Evolutionary conservation across 2,888 invertebrate genomes (phyloP).

Genomic region (Tenthredo livida): DNA sequence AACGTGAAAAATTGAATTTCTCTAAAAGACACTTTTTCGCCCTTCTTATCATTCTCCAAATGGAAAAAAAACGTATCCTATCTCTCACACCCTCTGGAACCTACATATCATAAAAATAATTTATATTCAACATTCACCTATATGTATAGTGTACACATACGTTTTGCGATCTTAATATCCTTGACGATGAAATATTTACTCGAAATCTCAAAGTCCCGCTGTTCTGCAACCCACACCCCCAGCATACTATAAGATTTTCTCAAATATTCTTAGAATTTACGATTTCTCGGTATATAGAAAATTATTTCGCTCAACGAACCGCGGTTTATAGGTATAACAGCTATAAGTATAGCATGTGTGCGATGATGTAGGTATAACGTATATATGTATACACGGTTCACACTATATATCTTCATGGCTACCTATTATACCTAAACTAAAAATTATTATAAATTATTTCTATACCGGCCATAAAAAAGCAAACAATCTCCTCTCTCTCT

Average conservation of each 20-base stretch:
- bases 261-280: conserved; percentile 33
- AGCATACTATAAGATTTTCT: neutral
- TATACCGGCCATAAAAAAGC: neutral
- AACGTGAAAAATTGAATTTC: too few species aligned
- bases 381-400: too few species aligned
- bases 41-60: too few species aligned
- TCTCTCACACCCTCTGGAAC: too few species aligned
- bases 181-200: neutral
- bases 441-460: neutral
- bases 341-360: too few species aligned
- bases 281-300: conserved; percentile 18
- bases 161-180: neutral
- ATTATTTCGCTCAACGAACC: neutral
- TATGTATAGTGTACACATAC: too few species aligned
- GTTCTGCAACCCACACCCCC: neutral
- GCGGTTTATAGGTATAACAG: neutral
- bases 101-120: too few species aligned
- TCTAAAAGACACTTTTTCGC: too few species aligned
- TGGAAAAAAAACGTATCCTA: too few species aligned
- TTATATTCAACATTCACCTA: neutral
- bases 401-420: too few species aligned
- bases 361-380: too few species aligned
- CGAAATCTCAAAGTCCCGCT: neutral
- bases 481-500: neutral
- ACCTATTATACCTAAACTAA: neutral